phyloP scores from a whole-genome alignment of 2,113 vertebrate genomes.

The Anarrhichthys ocellatus region DNA sequence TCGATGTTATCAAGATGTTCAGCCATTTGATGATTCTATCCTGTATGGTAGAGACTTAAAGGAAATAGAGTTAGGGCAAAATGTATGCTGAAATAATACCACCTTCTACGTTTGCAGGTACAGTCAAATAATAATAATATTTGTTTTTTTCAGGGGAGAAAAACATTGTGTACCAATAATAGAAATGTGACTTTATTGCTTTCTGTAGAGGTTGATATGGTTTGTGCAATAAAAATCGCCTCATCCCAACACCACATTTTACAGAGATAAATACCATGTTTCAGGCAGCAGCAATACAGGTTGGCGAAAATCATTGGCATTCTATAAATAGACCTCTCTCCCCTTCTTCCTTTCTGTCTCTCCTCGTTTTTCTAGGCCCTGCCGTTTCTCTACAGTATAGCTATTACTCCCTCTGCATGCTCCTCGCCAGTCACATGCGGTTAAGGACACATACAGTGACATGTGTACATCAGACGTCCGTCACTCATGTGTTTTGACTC shows the following conservation, averaged over 20 bases:
- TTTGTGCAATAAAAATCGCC: constrained; percentile 50
- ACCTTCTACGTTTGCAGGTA: background rate
- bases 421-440: constrained; percentile 50
- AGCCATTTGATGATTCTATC: background rate
- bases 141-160: constrained; percentile 16
- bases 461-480: constrained; percentile 57
- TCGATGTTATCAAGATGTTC: constrained; percentile 19
- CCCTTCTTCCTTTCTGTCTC: constrained; percentile 33
- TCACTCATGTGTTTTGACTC: constrained; percentile 72
- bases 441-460: constrained; percentile 59
- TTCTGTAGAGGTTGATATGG: constrained; percentile 34
- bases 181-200: constrained; percentile 51
- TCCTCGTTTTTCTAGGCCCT: constrained; percentile 40
- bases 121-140: constrained; percentile 18
- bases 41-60: background rate
- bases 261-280: constrained; percentile 60
- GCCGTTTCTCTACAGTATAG: constrained; percentile 28
- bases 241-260: constrained; percentile 42
- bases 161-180: constrained; percentile 31
- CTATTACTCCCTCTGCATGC: constrained; percentile 34
- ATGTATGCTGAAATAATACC: constrained; percentile 5
- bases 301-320: constrained; percentile 65
- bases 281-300: constrained; percentile 64
- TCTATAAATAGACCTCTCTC: constrained; percentile 69
- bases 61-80: background rate